phyloP scores from a whole-genome alignment of 2,113 vertebrate genomes.

The Anhinga rufa region DNA sequence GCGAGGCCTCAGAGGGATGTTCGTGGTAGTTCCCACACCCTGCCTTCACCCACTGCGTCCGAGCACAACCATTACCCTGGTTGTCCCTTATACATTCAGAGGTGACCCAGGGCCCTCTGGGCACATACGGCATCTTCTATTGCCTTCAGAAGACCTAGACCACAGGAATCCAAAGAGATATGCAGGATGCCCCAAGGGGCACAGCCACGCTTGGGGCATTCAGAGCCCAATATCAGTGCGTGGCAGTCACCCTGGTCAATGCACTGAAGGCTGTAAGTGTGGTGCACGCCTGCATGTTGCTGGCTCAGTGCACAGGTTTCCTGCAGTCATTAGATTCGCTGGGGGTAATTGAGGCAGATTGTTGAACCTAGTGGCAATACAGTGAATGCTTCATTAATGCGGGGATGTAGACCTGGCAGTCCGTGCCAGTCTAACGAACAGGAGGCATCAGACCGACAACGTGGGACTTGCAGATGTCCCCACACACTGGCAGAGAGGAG shows the following conservation, averaged over 20 bases:
- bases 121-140: accelerated
- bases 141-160: background rate
- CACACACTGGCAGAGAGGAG: background rate
- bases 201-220: accelerated
- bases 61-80: background rate
- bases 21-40: accelerated
- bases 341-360: background rate
- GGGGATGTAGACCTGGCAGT: background rate
- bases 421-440: background rate
- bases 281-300: background rate
- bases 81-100: background rate
- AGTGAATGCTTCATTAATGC: background rate
- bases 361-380: background rate
- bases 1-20: background rate
- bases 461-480: background rate
- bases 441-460: background rate
- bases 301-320: background rate
- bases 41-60: background rate
- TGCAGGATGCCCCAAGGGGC: background rate
- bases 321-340: background rate
- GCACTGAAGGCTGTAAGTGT: background rate
- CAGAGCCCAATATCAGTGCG: accelerated
- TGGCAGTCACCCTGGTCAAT: background rate
- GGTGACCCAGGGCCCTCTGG: background rate
- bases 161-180: background rate